Base-by-base conservation (phyloP, 2,797 vertebrate genomes). In the Lithobates pipiens region DNA sequence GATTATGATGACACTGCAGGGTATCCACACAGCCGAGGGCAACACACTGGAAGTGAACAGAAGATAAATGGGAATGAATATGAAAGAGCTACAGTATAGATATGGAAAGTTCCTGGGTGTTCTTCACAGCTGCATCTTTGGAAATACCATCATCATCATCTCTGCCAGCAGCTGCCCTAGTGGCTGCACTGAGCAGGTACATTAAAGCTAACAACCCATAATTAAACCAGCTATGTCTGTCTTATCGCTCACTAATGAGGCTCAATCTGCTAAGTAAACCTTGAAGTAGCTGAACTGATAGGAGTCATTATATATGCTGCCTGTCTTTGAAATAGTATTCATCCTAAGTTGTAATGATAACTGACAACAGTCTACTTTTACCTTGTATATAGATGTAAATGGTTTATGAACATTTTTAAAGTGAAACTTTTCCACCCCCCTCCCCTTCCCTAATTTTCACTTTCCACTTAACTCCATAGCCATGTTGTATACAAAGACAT, bases 51-150 rank as follows among this genome's bases (percentile, higher is more conserved):
- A 73, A 73, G 23, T 82, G 89, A 91, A 88, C 10, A 18, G 87
- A 90, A 88, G 91, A 89, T 80, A 85, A 86, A 89, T 88, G 79
- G 69, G 79, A 83, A 69, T 83, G 67, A 69, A 61, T 75, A 70
- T 80, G 72, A 75, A 68, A 68, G 32, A 63, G 32, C 57, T 46
- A 39, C 39, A 39, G 39, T 85, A 18, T 72, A 80, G 72, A 34
- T 70, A 76, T 29, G 7, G 70, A 77, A 76, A 57, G 42, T 39
- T n/a, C 54, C 69, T 44, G 61, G 34, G 61, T 23, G 27, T 70
- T 75, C 69, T 23, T 32, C 42, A 68, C 63, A 68, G 77, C 73
- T 36, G 69, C 83, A 79, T 79, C 69, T 85, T 76, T 65, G 27
- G 69, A 85, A 73, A 74, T 65, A 79, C 21, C 63, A 71, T 76